Percentiles rank a stretch among this genome's conserved stretches.
Evolutionary conservation across 2,113 vertebrate species (phyloP).

Genomic region (Lutjanus erythropterus): DNA sequence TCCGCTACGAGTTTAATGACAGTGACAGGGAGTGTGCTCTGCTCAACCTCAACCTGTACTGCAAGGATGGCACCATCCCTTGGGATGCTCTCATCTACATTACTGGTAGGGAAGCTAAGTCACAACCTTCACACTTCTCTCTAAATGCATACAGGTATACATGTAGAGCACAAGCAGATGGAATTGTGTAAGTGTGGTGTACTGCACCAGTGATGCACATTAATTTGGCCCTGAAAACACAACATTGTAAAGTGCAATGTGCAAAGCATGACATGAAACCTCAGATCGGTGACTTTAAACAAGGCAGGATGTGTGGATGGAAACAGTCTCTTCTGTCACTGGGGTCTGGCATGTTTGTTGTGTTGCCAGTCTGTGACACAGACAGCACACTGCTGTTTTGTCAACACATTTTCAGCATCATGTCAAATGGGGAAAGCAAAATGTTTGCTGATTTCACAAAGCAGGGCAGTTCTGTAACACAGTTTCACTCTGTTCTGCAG

Average conservation of each 20-base stretch:
- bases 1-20: conserved; percentile 89
- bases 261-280: background rate
- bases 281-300: background rate
- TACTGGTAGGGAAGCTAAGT: conserved; percentile 71
- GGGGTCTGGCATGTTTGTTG: background rate
- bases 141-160: background rate
- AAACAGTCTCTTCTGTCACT: background rate
- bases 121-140: background rate
- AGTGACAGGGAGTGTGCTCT: conserved; percentile 90
- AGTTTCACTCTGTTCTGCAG: conserved; percentile 37
- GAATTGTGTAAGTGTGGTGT: background rate
- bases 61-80: conserved; percentile 82
- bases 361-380: conserved; percentile 7
- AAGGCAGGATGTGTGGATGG: background rate
- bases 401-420: conserved; percentile 31
- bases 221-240: background rate
- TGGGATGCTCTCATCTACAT: conserved; percentile 87
- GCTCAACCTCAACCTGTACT: conserved; percentile 88
- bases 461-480: conserved; percentile 26
- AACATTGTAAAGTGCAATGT: background rate
- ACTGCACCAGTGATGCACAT: background rate
- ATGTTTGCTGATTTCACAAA: conserved; percentile 47
- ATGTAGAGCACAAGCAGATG: background rate
- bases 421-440: conserved; percentile 8
- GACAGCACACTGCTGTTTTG: conserved; percentile 2